Percentiles rank a stretch among this genome's conserved stretches.
Conservation (phyloP, 2,888 invertebrate species). For the Drosophila putrida region DNA sequence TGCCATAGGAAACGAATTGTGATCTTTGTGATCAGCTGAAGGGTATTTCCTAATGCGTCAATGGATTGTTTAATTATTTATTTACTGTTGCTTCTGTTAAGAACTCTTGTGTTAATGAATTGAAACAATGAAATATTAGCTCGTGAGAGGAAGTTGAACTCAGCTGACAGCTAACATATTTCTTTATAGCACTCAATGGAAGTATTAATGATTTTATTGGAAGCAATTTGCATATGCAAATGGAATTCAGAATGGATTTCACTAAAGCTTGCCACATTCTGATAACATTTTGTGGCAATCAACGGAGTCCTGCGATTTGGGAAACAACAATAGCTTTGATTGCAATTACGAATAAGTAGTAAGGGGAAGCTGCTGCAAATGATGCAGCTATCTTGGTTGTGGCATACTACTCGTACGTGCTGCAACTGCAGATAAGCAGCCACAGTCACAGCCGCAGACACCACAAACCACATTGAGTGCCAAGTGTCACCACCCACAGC, state of each 20-base stretch:
- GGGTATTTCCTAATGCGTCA: constrained; percentile 20
- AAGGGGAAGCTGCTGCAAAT: constrained; percentile 19
- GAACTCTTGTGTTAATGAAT: constrained; percentile 53
- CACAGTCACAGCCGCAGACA: constrained; percentile 32
- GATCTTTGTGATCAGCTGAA: not conserved
- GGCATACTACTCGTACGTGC: constrained; percentile 58
- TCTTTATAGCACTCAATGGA: constrained; percentile 7
- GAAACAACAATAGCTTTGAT: constrained; percentile 73
- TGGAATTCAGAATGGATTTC: constrained; percentile 36
- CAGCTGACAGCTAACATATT: constrained; percentile 16
- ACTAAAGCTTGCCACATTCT: not conserved
- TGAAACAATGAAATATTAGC: constrained; percentile 21
- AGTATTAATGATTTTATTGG: constrained; percentile 43
- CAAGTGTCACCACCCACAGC: constrained; percentile 6
- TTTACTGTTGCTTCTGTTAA: not conserved
- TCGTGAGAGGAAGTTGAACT: constrained; percentile 37
- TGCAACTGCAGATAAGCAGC: constrained; percentile 64
- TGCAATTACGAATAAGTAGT: constrained; percentile 61
- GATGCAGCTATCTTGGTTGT: constrained; percentile 19
- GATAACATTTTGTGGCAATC: constrained; percentile 53
- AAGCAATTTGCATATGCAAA: constrained; percentile 50
- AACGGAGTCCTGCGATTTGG: constrained; percentile 52
- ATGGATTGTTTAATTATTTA: constrained; percentile 4
- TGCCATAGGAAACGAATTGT: not conserved
- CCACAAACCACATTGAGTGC: constrained; percentile 36